Evolutionary conservation across 2,113 vertebrate species (phyloP), one percentile per base, ranked within the genome.

Genomic region (Ageneiosus marmoratus): DNA sequence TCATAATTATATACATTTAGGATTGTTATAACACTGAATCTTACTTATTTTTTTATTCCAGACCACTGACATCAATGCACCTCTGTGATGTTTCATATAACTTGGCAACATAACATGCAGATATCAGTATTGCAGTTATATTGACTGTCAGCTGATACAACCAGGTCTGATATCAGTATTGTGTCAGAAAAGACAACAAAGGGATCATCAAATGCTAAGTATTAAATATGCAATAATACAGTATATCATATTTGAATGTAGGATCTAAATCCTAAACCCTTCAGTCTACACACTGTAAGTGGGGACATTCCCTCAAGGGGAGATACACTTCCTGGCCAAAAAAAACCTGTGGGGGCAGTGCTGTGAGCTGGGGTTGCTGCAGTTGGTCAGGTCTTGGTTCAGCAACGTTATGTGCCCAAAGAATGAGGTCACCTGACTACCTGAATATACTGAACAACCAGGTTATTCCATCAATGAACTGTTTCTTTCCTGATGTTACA

Each of bases 181-280:
- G 9, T 24, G 12, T 70, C 67, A 70, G 37, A 70, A 44, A 70
- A 70, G 41, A 70, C 37, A 70, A 70, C 67, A 70, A 70, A 75
- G n/a, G 10, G 15, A 29, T 51, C 15, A 20, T 29, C 51, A 46
- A 46, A 74, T 51, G 69, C 69, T n/a, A 46, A 46, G 22, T n/a
- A 72, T n/a, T 22, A 72, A 13, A 46, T 4, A 72, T 72, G 11
- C 12, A 44, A 46, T 46, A 72, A 72, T n/a, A n/a, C n/a, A n/a
- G 46, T 46, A 44, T n/a, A 46, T 24, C 24, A 10, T 22, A 22
- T 44, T 5, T 2, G 9, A 44, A 24, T 1, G 37, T 44, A 24
- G 67, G 67, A 24, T 0, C 9, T 12, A 70, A 37, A 44, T 44
- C 2, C 20, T 4, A 70, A 37, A 24, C 41, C 22, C n/a, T 46